phyloP scores from a whole-genome alignment of 2,113 vertebrate species.

The Psammodynastes pulverulentus region DNA sequence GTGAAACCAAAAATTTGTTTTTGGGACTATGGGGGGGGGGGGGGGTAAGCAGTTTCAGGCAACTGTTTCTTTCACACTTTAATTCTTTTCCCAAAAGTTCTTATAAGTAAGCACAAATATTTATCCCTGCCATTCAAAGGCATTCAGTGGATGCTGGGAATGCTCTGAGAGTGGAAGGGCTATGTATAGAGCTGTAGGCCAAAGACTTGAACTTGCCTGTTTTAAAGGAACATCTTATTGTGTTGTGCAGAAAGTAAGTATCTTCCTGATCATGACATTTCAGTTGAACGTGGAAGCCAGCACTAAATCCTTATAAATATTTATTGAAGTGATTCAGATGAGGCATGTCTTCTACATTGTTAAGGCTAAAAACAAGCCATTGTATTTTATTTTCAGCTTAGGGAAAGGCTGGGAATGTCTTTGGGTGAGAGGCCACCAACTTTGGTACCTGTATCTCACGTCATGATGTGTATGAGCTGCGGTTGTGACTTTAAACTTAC shows the following conservation, averaged over 20 bases:
- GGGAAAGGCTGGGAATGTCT: conserved; percentile 79
- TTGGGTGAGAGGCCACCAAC: conserved; percentile 90
- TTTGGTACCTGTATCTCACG: conserved; percentile 87
- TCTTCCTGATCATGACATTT: neutral
- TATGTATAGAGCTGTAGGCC: neutral
- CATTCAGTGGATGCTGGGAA: neutral
- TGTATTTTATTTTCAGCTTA: conserved; percentile 71
- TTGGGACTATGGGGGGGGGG: neutral
- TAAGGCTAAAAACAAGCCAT: neutral
- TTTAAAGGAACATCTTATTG: neutral
- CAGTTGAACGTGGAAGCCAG: neutral
- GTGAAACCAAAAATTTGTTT: neutral
- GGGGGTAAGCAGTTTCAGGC: neutral
- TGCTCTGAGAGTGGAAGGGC: neutral
- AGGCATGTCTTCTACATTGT: neutral
- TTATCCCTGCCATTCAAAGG: neutral
- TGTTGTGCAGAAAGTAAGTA: neutral
- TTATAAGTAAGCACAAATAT: neutral
- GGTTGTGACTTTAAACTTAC: conserved; percentile 92
- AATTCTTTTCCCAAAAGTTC: neutral
- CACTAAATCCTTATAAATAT: neutral
- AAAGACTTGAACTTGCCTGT: neutral
- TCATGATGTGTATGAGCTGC: conserved; percentile 98
- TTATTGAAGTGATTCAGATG: neutral
- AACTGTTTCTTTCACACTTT: neutral